A percentile compares a stretch with the other conserved stretches of the same genome.
Conservation (phyloP, 1,140 invertebrate species). For the Tetranychus urticae region DNA sequence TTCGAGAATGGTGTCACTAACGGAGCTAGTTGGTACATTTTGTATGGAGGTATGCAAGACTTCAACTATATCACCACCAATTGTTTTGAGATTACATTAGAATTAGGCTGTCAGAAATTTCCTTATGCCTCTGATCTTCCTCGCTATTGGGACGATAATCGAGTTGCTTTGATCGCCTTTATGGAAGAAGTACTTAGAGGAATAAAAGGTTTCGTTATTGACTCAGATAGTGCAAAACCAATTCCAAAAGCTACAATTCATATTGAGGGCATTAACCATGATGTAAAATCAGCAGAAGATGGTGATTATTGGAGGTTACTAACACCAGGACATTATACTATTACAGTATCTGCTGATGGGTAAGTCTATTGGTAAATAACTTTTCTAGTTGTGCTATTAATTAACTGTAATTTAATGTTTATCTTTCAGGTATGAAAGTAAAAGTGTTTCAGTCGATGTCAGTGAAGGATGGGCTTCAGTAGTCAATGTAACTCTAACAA, state of each 20-base stretch:
- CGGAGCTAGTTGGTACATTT: slow-evolving; percentile 65
- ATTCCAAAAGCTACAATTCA: slow-evolving; percentile 47
- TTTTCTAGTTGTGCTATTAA: background rate
- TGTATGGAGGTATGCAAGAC: slow-evolving; percentile 76
- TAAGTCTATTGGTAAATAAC: background rate
- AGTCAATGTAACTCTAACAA: background rate
- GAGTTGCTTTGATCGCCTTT: slow-evolving; percentile 50
- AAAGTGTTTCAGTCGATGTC: background rate
- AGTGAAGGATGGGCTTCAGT: background rate
- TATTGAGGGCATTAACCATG: slow-evolving; percentile 44
- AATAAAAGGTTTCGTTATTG: slow-evolving; percentile 56
- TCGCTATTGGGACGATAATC: slow-evolving; percentile 66
- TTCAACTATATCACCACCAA: slow-evolving; percentile 85
- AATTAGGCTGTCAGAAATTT: slow-evolving; percentile 80
- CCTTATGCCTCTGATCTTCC: slow-evolving; percentile 45
- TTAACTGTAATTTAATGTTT: background rate
- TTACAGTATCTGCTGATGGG: slow-evolving; percentile 33
- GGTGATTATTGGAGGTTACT: slow-evolving; percentile 89
- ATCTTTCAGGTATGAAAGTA: background rate
- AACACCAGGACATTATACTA: slow-evolving; percentile 56
- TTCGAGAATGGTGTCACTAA: slow-evolving; percentile 71
- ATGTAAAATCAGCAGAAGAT: slow-evolving; percentile 33
- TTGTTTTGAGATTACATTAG: slow-evolving; percentile 70
- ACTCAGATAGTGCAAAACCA: slow-evolving; percentile 38
- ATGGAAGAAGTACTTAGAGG: slow-evolving; percentile 77